Conservation (phyloP, 2,797 vertebrate genomes). For the Poecile montanus region DNA sequence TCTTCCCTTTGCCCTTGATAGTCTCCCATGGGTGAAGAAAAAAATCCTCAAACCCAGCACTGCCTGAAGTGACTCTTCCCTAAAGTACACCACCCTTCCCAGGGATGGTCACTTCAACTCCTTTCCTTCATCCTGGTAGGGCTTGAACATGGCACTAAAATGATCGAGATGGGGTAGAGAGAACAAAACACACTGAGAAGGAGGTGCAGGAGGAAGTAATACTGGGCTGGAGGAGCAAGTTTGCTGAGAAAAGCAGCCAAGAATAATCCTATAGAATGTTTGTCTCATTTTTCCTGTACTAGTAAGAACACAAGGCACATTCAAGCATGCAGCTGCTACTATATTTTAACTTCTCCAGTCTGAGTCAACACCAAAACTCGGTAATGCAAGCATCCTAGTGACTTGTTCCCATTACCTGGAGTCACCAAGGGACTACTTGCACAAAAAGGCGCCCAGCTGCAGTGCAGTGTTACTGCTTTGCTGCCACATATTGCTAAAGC, state of each 20-base stretch:
- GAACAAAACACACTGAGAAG: neutral
- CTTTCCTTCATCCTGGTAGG: neutral
- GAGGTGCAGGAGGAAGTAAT: neutral
- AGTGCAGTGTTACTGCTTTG: neutral
- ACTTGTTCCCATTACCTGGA: neutral
- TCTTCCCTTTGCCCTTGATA: neutral
- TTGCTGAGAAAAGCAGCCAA: neutral
- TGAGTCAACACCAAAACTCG: neutral
- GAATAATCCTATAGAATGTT: neutral
- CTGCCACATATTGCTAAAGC: accelerated
- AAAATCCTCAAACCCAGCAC: neutral
- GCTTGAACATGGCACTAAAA: neutral
- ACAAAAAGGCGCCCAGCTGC: neutral
- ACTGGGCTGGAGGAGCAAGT: neutral
- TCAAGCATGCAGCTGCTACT: neutral
- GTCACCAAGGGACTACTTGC: neutral
- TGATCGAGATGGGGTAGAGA: neutral
- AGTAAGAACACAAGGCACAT: neutral
- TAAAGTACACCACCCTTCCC: neutral
- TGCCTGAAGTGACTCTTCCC: neutral
- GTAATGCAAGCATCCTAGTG: neutral
- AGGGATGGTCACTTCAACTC: neutral
- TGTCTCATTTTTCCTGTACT: neutral
- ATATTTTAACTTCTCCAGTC: neutral
- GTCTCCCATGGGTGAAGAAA: neutral